Percentiles rank a stretch among this genome's conserved stretches.
phyloP scores from a whole-genome alignment of 2,113 vertebrate species.

The Trogon melanurus region DNA sequence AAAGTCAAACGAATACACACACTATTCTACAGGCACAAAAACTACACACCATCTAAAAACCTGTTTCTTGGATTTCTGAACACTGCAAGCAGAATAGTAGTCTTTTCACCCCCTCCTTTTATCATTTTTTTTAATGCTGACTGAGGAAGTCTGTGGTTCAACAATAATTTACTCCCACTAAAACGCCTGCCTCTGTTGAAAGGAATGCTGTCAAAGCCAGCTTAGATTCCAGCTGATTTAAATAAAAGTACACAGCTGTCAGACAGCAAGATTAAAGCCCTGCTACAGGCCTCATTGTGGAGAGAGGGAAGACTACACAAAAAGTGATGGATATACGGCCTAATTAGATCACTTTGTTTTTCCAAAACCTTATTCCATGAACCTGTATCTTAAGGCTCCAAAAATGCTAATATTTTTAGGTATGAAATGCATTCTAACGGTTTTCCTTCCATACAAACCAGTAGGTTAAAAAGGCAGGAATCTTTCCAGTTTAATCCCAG shows the following conservation, averaged over 20 bases:
- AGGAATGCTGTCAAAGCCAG: conserved; percentile 66
- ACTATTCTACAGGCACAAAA: background rate
- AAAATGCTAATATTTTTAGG: background rate
- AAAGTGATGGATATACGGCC: background rate
- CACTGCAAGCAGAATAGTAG: background rate
- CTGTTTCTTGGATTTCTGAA: background rate
- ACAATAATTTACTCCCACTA: conserved; percentile 58
- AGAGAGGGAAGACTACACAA: background rate
- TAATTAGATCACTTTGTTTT: conserved; percentile 31
- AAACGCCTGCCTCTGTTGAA: conserved; percentile 52
- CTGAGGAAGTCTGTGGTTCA: conserved; percentile 31
- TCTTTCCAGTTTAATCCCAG: background rate
- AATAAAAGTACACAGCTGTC: conserved; percentile 65
- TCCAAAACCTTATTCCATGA: background rate
- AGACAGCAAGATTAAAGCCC: conserved; percentile 50
- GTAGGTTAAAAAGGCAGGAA: background rate
- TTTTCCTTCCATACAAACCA: background rate
- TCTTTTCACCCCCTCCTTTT: background rate
- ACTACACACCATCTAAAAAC: background rate
- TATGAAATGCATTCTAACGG: background rate
- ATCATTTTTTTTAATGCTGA: background rate
- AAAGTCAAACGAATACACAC: background rate
- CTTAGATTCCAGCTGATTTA: conserved; percentile 64
- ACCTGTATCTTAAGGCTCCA: background rate
- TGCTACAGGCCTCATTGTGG: background rate